A percentile compares a stretch with the other conserved stretches of the same genome.
phyloP scores from a whole-genome alignment of 2,797 vertebrate species.

The Cacajao melanocephalus region DNA sequence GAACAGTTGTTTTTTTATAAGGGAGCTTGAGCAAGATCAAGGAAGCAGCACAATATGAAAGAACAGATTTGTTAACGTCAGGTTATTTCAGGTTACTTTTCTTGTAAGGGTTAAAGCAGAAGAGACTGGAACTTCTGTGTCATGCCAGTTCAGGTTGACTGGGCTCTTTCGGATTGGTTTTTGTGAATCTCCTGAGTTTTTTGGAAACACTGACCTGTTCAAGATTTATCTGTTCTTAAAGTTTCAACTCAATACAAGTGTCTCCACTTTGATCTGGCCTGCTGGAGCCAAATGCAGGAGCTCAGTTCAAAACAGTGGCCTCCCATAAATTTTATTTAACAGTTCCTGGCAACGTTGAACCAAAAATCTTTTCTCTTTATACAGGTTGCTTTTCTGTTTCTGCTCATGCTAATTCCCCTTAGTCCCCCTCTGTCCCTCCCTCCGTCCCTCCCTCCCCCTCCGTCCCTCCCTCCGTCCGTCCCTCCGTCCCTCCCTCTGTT shows the following conservation, averaged over 20 bases:
- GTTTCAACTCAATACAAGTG: not conserved
- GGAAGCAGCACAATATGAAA: not conserved
- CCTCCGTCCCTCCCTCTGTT: too few relatives aligned
- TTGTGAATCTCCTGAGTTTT: not conserved
- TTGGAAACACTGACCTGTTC: not conserved
- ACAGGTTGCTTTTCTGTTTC: not conserved
- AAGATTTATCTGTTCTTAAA: not conserved
- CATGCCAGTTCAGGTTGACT: too few relatives aligned
- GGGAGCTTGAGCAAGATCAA: not conserved
- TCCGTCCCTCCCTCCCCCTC: too few relatives aligned
- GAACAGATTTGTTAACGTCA: not conserved
- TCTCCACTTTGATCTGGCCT: not conserved
- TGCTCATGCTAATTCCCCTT: not conserved
- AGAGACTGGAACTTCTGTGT: not conserved
- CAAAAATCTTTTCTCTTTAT: not conserved
- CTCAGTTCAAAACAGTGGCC: not conserved
- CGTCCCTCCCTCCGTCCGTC: fast-evolving
- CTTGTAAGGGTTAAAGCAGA: not conserved
- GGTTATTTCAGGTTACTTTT: not conserved
- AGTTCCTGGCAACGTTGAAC: not conserved
- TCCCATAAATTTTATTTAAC: not conserved
- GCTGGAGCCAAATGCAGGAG: not conserved
- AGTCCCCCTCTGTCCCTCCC: not conserved
- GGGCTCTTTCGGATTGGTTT: not conserved
- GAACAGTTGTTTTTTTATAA: not conserved